Conservation (phyloP, 1,140 invertebrate species). For the Whitmania pigra region DNA sequence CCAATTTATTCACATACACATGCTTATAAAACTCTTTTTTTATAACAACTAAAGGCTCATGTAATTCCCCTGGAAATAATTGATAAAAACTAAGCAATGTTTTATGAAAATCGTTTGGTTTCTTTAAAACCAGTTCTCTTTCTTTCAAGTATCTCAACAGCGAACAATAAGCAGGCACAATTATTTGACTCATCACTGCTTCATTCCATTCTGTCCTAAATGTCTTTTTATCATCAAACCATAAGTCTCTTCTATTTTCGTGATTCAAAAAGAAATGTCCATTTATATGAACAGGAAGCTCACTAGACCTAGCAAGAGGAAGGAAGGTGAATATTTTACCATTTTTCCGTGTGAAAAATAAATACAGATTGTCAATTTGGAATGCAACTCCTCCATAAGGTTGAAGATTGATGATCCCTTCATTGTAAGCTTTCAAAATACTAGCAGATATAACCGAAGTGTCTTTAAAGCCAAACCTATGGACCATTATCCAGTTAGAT, state of each 20-base stretch:
- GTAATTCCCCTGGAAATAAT: too few species aligned
- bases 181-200: conserved; percentile 28
- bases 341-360: background rate
- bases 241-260: conserved; percentile 33
- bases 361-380: background rate
- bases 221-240: conserved; percentile 26
- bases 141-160: conserved; percentile 11
- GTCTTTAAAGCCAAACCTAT: conserved; percentile 29
- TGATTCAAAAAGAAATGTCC: conserved; percentile 37
- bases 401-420: conserved; percentile 28
- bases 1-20: background rate
- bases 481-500: conserved; percentile 27
- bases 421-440: conserved; percentile 23
- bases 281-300: conserved; percentile 36
- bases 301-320: conserved; percentile 33
- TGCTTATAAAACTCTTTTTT: background rate
- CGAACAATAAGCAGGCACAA: conserved; percentile 30
- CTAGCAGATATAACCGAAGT: conserved; percentile 14
- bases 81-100: background rate
- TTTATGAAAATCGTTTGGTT: background rate
- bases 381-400: conserved; percentile 34
- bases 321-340: conserved; percentile 34
- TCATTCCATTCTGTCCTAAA: conserved; percentile 32
- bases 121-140: conserved; percentile 1
- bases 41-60: background rate